Evolutionary conservation across 1,140 invertebrate genomes (phyloP).

Genomic region (Drosophila kurseongensis): DNA sequence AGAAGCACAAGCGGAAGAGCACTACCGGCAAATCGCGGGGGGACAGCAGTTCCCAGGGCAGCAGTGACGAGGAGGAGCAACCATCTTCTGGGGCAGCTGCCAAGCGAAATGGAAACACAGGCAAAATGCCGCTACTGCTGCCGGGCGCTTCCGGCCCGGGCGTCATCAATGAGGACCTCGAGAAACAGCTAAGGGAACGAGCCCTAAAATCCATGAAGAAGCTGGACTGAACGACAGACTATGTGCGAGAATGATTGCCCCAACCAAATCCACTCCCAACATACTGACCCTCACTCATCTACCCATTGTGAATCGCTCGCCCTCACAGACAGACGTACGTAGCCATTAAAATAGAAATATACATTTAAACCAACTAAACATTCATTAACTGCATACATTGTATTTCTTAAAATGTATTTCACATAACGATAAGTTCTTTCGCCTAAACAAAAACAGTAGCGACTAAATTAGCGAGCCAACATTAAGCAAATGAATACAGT

Average conservation of each 20-base stretch:
- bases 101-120: slow-evolving; percentile 61
- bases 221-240: slow-evolving; percentile 68
- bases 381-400: slow-evolving; percentile 60
- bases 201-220: slow-evolving; percentile 90
- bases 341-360: slow-evolving; percentile 64
- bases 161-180: slow-evolving; percentile 90
- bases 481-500: slow-evolving; percentile 57
- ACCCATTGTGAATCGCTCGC: slow-evolving; percentile 11
- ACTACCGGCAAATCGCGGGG: slow-evolving; percentile 85
- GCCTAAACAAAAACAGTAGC: slow-evolving; percentile 43
- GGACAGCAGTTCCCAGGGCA: slow-evolving; percentile 86
- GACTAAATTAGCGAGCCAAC: slow-evolving; percentile 34
- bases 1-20: slow-evolving; percentile 87
- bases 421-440: slow-evolving; percentile 70
- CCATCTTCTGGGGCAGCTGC: slow-evolving; percentile 71
- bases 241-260: slow-evolving; percentile 26
- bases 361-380: slow-evolving; percentile 69
- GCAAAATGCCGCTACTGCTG: slow-evolving; percentile 85
- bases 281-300: slow-evolving; percentile 10
- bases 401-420: slow-evolving; percentile 77
- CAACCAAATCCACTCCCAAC: slow-evolving; percentile 3
- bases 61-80: slow-evolving; percentile 85
- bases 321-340: slow-evolving; percentile 56
- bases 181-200: slow-evolving; percentile 94
- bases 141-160: slow-evolving; percentile 86